A percentile compares a stretch with the other conserved stretches of the same genome.
These are phyloP conservation scores for Oscheius onirici DNA, from an alignment of 2,888 invertebrate species.

Conservation along the genomic window DNA sequence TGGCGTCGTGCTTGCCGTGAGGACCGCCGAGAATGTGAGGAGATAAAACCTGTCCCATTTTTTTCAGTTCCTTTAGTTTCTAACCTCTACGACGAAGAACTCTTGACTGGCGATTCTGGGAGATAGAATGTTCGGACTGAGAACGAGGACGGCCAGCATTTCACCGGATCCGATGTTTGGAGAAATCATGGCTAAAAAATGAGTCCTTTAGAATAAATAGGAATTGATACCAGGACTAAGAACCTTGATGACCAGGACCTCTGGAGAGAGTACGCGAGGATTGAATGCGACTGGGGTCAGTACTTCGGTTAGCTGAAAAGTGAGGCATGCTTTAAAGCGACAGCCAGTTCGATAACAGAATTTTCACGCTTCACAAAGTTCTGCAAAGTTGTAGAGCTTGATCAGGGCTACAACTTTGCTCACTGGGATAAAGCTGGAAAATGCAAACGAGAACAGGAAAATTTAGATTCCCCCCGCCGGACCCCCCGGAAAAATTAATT, in stretches of 20 bases:
- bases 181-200: conserved; percentile 45
- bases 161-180: conserved; percentile 60
- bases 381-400: too few relatives aligned
- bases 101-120: conserved; percentile 59
- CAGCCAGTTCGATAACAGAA: too few relatives aligned
- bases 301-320: conserved; percentile 45
- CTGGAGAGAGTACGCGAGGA: conserved; percentile 62
- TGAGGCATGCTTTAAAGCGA: too few relatives aligned
- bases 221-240: conserved; percentile 58
- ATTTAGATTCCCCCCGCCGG: too few relatives aligned
- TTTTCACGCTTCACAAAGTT: too few relatives aligned
- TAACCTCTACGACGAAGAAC: conserved; percentile 52
- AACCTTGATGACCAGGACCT: conserved; percentile 62
- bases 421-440: too few relatives aligned
- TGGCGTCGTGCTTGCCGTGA: conserved; percentile 42
- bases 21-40: conserved; percentile 62
- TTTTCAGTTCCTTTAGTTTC: background rate
- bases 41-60: conserved; percentile 40
- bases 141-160: conserved; percentile 55
- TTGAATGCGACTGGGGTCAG: conserved; percentile 64
- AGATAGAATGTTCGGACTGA: conserved; percentile 65
- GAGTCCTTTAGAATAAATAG: background rate
- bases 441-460: too few relatives aligned
- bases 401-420: too few relatives aligned
- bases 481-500: too few relatives aligned